phyloP scores from a whole-genome alignment of 1,140 invertebrate genomes.

The Thereuonema tuberculata region DNA sequence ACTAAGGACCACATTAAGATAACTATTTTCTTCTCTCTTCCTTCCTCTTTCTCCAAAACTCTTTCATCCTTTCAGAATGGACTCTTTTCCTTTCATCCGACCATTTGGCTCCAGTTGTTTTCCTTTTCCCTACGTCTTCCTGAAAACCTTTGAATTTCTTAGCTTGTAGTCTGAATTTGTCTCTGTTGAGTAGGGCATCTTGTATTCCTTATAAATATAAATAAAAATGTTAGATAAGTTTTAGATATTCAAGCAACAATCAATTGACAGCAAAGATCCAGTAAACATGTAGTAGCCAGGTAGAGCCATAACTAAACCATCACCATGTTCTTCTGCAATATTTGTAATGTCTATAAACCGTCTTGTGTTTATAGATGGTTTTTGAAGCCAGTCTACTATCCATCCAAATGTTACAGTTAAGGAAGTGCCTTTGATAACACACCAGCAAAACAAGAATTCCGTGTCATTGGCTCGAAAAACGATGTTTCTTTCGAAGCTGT shows the following conservation, averaged over 20 bases:
- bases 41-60: too few species aligned
- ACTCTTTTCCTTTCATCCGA: too few species aligned
- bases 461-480: slow-evolving; percentile 3
- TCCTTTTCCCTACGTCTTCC: too few species aligned
- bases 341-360: neutral
- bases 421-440: slow-evolving; percentile 2
- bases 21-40: too few species aligned
- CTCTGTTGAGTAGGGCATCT: too few species aligned
- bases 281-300: neutral
- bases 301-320: neutral
- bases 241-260: neutral
- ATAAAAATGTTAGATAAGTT: neutral
- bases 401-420: neutral
- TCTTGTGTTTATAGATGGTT: neutral
- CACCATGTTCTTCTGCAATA: neutral
- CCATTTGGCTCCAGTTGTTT: too few species aligned
- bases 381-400: slow-evolving; percentile 3
- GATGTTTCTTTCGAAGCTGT: neutral
- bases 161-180: too few species aligned
- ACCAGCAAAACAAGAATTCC: slow-evolving; percentile 3
- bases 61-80: too few species aligned
- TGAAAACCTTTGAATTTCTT: too few species aligned
- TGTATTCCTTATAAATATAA: too few species aligned
- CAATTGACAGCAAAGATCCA: too few species aligned
- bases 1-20: too few species aligned